Base-by-base conservation (phyloP, 2,888 invertebrate species). In the Tetragonula carbonaria region DNA sequence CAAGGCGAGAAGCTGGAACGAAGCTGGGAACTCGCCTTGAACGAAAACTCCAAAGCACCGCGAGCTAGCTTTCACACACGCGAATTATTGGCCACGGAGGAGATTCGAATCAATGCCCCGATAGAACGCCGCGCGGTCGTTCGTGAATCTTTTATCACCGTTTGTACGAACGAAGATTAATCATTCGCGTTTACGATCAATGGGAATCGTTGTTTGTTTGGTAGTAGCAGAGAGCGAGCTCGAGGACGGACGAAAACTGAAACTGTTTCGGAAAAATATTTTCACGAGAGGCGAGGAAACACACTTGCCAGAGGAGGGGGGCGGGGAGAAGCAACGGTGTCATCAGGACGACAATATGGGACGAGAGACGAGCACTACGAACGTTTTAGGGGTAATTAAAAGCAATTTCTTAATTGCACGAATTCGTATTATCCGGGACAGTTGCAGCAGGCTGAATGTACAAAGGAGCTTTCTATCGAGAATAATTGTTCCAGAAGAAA, bases 141-240 rank as follows among this genome's bases (percentile, higher is more conserved):
- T 13, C 14, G 21, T 28, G 74, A 3, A 74, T 68, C 14, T 67
- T 68, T 51, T 50, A 79, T 70, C 73, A 55, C 57, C 55, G n/a
- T 73, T 63, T 53, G 67, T 28, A 28, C 33, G 73, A 80, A 28
- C 23, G 73, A 74, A 80, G 74, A 82, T 80, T 70, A 80, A 82
- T 82, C 74, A 82, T 80, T 65, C 55, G 13, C 65, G 38, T 63
- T 70, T 45, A 70, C 62, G 70, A 57, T 33, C 62, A 50, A 79
- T 73, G 28, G n/a, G 6, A 28, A 14, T n/a, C n/a, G 16, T 51
- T 62, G 13, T 51, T 38, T 38, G 38, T 38, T 38, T 8, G 38
- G 38, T 38, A 8, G 18, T 50, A 38, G 16, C 50, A 6, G 23
- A 4, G 16, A 28, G 38, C 16, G n/a, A 6, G n/a, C 33, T 33